A percentile compares a stretch with the other conserved stretches of the same genome.
These are phyloP conservation scores for Gymnocypris eckloni DNA, from an alignment of 2,797 vertebrate species.

Conservation along the genomic window DNA sequence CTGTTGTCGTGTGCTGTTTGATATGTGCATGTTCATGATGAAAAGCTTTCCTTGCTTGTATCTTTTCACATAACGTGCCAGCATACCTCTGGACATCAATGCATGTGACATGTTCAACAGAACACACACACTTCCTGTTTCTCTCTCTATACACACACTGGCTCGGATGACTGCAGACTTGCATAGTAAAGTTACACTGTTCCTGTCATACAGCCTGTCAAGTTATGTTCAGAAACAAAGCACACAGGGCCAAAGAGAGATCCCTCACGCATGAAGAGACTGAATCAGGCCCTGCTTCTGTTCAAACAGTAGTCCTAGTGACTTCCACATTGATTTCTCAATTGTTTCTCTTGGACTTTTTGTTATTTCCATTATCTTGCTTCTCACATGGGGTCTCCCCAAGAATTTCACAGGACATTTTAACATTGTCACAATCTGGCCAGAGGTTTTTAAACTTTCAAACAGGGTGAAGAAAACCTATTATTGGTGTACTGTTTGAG, in stretches of 20 bases:
- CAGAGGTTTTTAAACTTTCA: background rate
- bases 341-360: background rate
- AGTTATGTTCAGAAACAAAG: conserved; percentile 53
- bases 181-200: conserved; percentile 65
- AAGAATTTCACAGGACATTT: background rate
- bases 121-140: conserved; percentile 15
- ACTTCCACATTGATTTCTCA: background rate
- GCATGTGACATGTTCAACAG: background rate
- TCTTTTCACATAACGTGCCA: conserved; percentile 73
- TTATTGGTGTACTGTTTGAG: background rate
- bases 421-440: background rate
- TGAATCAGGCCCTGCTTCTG: background rate
- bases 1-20: background rate
- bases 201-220: conserved; percentile 70
- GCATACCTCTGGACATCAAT: conserved; percentile 64
- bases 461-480: background rate
- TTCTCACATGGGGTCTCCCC: background rate
- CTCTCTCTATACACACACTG: conserved; percentile 41
- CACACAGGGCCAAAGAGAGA: conserved; percentile 61
- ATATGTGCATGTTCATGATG: background rate
- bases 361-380: background rate
- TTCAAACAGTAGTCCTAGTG: background rate
- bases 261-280: background rate
- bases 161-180: conserved; percentile 23
- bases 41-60: conserved; percentile 62